Base-by-base conservation (phyloP, 2,797 vertebrate genomes). In the Eospalax fontanierii region DNA sequence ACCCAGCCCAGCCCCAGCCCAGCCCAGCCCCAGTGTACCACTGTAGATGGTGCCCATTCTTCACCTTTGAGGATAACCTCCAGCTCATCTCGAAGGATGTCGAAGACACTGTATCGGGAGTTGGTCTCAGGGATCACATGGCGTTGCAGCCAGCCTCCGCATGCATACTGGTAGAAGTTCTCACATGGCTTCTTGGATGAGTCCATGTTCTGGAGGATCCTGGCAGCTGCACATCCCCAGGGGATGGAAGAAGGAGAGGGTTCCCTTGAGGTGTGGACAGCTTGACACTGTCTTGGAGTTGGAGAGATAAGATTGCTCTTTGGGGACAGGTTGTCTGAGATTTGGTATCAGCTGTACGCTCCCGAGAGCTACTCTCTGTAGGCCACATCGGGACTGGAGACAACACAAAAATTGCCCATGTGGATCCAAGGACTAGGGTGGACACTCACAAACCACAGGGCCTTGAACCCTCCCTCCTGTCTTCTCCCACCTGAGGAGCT, bases 51-150 rank as follows among this genome's bases (percentile, higher is more conserved):
- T n/a, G n/a, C n/a, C n/a, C n/a, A n/a, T n/a, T n/a, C n/a, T n/a
- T n/a, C 98, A 99, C 99, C 99, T 99, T 99, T 99, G 50, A 99
- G 99, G 96, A 99, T 98, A 95, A 99, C 99, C 98, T 99, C 99
- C 98, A 99, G 98, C 97, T 99, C 99, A 4, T 99, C 99, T 19
- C 99, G 98, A 50, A 99, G 98, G 98, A 99, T 99, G 98, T 99
- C 99, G 68, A 99, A 99, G 97, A 99, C 98, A 50, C 99, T 99
- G 98, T 99, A 99, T 4, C 99, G 99, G 26, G 99, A 99, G 98
- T 99, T 99, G 89, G 99, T 99, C 98, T 99, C 99, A 0, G 99
- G 99, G 96, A 99, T 99, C 65, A 99, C 99, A 0, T 99, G 99
- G 16, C 97, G 98, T 97, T 98, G 99, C 96, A 99, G 98, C 99